Base-by-base conservation (phyloP, 2,888 invertebrate species). In the Eupithecia abbreviata region DNA sequence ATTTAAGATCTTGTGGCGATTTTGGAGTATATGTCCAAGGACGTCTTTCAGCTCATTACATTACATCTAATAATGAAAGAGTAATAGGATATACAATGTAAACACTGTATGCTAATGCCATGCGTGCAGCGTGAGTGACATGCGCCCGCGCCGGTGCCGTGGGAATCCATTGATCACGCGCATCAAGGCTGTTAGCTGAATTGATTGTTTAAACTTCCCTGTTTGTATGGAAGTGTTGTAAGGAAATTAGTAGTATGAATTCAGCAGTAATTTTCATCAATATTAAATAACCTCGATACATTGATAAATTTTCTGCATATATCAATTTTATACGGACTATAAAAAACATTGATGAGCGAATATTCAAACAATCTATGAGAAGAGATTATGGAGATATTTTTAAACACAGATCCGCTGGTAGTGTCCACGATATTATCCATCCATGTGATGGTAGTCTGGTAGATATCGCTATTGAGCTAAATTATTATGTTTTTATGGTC, bases 111-210 rank as follows among this genome's bases (percentile, higher is more conserved):
- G 58, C 18, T 58, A 58, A 62, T 62, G 4, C 62, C 62, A 62
- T 71, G 75, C 75, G 72, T 74, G 71, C 15, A 72, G 62, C 75
- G 55, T 78, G 77, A 72, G 77, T 74, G 71, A 78, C 81, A 82
- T 82, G 83, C 84, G 71, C 68, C 7, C 45, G 72, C 74, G 72
- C 66, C 41, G 74, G 73, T 79, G 78, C 84, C 87, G 86, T 89
- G 89, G 84, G 89, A 88, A 88, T 85, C 75, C 82, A 84, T 80
- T 79, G 82, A 84, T 84, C 86, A 84, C 83, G 81, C 80, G 77
- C 82, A 81, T 76, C 86, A 87, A 88, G 88, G 87, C 82, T 85
- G 76, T 76, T 81, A 76, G 83, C n/a, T 58, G 82, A 84, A 84
- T 82, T 81, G 80, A 83, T 84, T 84, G 84, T 82, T 82, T 84